Base-by-base conservation (phyloP, 2,113 vertebrate species). In the Salvelinus sp. region DNA sequence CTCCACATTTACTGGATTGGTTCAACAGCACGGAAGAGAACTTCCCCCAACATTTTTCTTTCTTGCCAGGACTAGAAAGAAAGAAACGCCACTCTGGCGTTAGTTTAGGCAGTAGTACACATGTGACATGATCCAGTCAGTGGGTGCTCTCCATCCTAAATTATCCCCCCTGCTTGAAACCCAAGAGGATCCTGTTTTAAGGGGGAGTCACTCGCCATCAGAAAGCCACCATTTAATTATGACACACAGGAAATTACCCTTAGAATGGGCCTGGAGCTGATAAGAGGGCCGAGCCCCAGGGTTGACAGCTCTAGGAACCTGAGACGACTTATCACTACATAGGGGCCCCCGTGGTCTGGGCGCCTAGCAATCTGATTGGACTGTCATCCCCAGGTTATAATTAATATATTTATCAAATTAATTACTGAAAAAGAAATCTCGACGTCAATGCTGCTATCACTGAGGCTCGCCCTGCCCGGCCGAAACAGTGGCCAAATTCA, bases 321-420 rank as follows among this genome's bases (percentile, higher is more conserved):
- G 93, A 97, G 93, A 94, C 93, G 94, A 95, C 95, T 95, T 96
- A 96, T 96, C 95, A 95, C 94, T 92, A 94, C 93, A 95, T 94
- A 74, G 68, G 80, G 82, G 83, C 79, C 82, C 82, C 73, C 78
- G 92, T 90, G 91, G 92, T 94, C 95, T 96, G 95, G 95, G 95
- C 91, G 94, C 93, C 94, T 92, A 93, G 94, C 96, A 96, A 98
- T 97, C 96, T 96, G 96, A 97, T 98, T 94, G 94, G 94, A 96
- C 96, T 97, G 96, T 98, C 96, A 98, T 96, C 97, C 94, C 91
- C 95, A 94, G 95, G 95, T 96, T 96, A 98, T 98, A 98, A 98
- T 97, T 97, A 96, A 98, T 97, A 97, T 96, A 96, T 97, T 96
- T 96, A 96, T 97, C 95, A 96, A 97, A 97, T 98, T 96, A 97